A percentile compares a stretch with the other conserved stretches of the same genome.
phyloP scores from a whole-genome alignment of 1,140 invertebrate genomes.

The Ceratosolen solmsi region DNA sequence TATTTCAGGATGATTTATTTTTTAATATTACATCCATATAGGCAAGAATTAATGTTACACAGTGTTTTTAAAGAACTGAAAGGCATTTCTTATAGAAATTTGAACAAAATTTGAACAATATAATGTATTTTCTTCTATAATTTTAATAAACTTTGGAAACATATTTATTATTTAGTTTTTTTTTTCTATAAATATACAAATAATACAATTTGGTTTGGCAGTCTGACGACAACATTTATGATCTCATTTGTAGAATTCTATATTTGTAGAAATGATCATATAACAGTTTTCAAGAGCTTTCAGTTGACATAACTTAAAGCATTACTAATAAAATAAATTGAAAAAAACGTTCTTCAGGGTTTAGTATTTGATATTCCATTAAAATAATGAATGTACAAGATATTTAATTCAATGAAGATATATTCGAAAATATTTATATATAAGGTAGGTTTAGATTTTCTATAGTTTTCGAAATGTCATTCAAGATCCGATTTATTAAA shows the following conservation, averaged over 20 bases:
- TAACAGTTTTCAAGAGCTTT: constrained; percentile 18
- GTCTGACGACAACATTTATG: not conserved
- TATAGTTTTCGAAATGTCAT: no score
- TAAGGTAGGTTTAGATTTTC: no score
- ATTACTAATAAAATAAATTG: not conserved
- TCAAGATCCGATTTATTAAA: no score
- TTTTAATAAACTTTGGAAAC: not conserved
- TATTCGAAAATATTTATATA: no score
- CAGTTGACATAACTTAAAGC: not conserved
- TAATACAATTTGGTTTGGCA: constrained; percentile 18
- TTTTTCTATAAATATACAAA: constrained; percentile 14
- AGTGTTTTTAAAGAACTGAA: no score
- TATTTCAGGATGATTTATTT: no score
- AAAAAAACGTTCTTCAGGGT: not conserved
- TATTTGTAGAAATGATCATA: constrained; percentile 30
- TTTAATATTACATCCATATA: no score
- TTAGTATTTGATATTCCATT: not conserved
- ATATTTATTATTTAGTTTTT: not conserved
- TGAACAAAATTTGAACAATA: no score
- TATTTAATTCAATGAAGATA: no score
- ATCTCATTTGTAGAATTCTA: constrained; percentile 4
- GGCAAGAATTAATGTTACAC: no score
- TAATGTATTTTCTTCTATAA: no score
- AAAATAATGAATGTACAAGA: not conserved
- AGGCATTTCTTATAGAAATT: no score